These are phyloP conservation scores for Chrysopilus asiliformis DNA, from an alignment of 2,888 invertebrate species.

Conservation along the genomic window DNA sequence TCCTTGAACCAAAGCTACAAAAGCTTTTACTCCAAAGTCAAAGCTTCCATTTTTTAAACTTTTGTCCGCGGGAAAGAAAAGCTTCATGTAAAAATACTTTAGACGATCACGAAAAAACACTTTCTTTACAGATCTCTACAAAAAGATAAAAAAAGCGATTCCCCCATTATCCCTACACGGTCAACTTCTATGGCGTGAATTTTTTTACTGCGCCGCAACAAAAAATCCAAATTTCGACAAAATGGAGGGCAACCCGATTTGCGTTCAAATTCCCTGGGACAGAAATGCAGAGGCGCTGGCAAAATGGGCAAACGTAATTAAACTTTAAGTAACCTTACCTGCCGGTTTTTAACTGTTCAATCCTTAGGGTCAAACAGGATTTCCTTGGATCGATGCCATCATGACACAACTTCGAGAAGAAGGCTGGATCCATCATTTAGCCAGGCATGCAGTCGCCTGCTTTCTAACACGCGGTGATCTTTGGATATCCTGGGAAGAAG, in stretches of 20 bases:
- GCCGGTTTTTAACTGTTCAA: not conserved
- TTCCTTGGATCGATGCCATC: constrained; percentile 84
- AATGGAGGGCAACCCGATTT: constrained; percentile 80
- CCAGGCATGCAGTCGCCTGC: constrained; percentile 77
- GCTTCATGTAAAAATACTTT: too few species aligned
- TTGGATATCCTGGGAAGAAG: constrained; percentile 67
- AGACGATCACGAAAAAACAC: too few species aligned
- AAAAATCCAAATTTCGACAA: constrained; percentile 77
- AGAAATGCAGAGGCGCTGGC: constrained; percentile 66
- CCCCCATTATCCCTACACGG: constrained; percentile 76
- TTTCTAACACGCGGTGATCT: constrained; percentile 78
- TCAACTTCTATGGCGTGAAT: constrained; percentile 78
- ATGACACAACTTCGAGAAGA: constrained; percentile 72
- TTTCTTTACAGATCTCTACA: constrained; percentile 42
- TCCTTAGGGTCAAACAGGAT: constrained; percentile 47
- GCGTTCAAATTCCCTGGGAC: constrained; percentile 85
- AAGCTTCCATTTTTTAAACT: too few species aligned
- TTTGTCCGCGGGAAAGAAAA: too few species aligned
- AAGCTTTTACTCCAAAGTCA: too few species aligned
- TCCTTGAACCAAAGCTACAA: too few species aligned
- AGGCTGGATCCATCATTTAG: constrained; percentile 84
- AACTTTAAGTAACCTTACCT: constrained; percentile 15
- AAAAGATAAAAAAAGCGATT: constrained; percentile 59
- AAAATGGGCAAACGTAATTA: constrained; percentile 73
- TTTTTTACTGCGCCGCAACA: constrained; percentile 80